Conservation (phyloP, 2,113 vertebrate genomes). For the Chaetorhynchus papuensis region DNA sequence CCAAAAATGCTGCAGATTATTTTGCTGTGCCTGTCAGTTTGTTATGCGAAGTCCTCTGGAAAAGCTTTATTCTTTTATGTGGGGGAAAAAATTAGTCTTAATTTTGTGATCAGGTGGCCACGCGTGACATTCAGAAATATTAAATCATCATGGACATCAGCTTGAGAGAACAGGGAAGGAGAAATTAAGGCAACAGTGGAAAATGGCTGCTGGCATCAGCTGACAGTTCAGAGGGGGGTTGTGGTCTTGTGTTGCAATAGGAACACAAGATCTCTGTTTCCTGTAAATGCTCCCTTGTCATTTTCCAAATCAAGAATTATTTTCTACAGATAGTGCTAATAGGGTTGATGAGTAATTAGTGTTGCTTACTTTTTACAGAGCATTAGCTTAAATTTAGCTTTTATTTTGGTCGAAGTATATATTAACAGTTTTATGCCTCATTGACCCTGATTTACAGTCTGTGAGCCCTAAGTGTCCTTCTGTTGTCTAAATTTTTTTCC, state of each 20-base stretch:
- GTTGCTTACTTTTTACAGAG: not conserved
- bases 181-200: not conserved
- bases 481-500: not conserved
- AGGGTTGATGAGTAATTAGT: not conserved
- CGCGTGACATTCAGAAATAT: not conserved
- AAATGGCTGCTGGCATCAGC: conserved; percentile 19
- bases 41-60: not conserved
- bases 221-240: not conserved
- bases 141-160: not conserved
- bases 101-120: not conserved
- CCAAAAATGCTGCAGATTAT: not conserved
- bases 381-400: not conserved
- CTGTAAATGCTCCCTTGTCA: not conserved
- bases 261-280: not conserved
- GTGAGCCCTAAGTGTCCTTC: not conserved
- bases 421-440: not conserved
- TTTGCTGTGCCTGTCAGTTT: not conserved
- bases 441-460: not conserved
- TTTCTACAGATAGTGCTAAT: not conserved
- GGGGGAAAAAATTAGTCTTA: not conserved
- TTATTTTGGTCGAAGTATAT: not conserved
- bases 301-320: not conserved
- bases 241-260: conserved; percentile 20
- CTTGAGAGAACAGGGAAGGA: not conserved
- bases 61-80: not conserved